Percentiles rank a stretch among this genome's conserved stretches.
Conservation (phyloP, 2,888 invertebrate species). For the Cataglyphis altisquamis region DNA sequence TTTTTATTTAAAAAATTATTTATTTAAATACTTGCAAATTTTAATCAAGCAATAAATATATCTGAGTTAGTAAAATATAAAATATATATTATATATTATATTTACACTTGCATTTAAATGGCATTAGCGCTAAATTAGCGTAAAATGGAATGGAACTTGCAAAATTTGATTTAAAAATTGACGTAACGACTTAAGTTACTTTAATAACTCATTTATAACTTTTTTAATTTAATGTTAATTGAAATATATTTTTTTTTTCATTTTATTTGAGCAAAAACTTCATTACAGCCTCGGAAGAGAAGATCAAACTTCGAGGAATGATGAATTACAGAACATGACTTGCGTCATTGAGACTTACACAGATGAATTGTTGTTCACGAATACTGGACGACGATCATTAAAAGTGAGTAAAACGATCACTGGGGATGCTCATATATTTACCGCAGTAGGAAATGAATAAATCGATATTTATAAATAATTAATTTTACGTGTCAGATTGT, state of each 20-base stretch:
- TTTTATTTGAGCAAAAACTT: not conserved
- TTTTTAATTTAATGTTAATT: not conserved
- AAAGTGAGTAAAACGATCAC: slow-evolving; percentile 78
- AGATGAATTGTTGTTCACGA: slow-evolving; percentile 83
- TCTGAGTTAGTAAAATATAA: too few relatives aligned
- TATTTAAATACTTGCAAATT: too few relatives aligned
- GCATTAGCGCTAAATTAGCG: not conserved
- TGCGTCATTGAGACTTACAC: slow-evolving; percentile 82
- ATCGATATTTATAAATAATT: not conserved
- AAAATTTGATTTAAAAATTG: not conserved
- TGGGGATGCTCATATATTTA: not conserved
- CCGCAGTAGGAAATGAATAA: not conserved
- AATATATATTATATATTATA: not conserved
- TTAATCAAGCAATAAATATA: too few relatives aligned
- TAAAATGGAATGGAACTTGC: slow-evolving; percentile 13
- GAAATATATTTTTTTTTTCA: not conserved
- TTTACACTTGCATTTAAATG: slow-evolving; percentile 15
- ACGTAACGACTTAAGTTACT: slow-evolving; percentile 1
- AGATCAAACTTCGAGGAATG: slow-evolving; percentile 10
- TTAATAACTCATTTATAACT: not conserved
- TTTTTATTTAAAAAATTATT: too few relatives aligned
- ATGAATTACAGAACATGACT: slow-evolving; percentile 73
- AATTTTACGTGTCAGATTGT: slow-evolving; percentile 87
- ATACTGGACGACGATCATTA: slow-evolving; percentile 83
- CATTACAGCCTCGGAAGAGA: slow-evolving; percentile 60